Base-by-base conservation (phyloP, 1,140 invertebrate genomes). In the Callitettix versicolor region DNA sequence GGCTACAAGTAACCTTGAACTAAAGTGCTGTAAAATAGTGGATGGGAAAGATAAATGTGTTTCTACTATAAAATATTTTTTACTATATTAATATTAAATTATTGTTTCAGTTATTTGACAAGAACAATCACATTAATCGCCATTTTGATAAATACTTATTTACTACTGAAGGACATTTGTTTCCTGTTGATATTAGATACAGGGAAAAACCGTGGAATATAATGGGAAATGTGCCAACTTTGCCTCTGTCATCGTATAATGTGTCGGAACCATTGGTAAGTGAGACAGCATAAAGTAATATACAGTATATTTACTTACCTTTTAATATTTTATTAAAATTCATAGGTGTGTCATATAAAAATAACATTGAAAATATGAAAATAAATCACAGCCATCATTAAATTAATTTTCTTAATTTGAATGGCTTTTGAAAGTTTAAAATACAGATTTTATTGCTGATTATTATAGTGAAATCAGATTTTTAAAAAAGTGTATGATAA, bases 101-200 rank as follows among this genome's bases (percentile, higher is more conserved):
- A 14, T 56, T 51, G 12, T 72, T 71, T 43, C 68, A 84, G 81
- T 65, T 85, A 20, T 85, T 86, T 72, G 82, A 86, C 64, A 68
- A 71, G 53, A 74, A 81, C 42, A 82, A 85, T 67, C 76, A 77
- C 49, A 60, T 84, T 1, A 85, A 86, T 66, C 70, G 70, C 50
- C 64, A 79, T 34, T 70, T 73, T 36, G 69, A 72, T 18, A 64
- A 72, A 18, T 81, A 79, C 62, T 57, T 85, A 11, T 85, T 85
- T 62, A 80, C 76, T 5, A 86, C 84, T 6, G 81, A 86, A 66
- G 84, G 82, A 2, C 83, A 86, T 62, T 60, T 84, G 15, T 72
- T 85, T 57, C 81, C 82, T 11, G 63, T 85, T 3, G 64, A 68
- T 36, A 57, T 62, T 11, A 65, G 65, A 51, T 74, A 78, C 54